Base-by-base conservation (phyloP, 2,797 vertebrate species). In the Sebastes cheni region DNA sequence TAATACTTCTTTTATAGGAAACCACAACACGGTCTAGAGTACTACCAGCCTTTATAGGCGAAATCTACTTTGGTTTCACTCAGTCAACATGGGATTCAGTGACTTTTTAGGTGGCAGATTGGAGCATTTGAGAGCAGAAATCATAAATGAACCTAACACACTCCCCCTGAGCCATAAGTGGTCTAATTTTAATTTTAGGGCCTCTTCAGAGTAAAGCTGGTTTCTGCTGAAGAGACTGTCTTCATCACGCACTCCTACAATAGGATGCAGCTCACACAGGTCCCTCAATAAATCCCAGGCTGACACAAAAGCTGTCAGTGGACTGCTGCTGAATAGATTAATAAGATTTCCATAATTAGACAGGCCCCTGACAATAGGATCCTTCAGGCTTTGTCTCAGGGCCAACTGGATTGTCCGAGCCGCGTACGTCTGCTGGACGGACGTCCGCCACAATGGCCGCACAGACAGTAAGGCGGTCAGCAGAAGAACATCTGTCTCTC, bases 271-370 rank as follows among this genome's bases (percentile, higher is more conserved):
- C 93, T 91, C 93, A 93, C 92, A 94, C 91, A 93, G 92, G 89
- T 93, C 93, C 93, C 92, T 95, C 94, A 91, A 95, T 96, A 96
- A 95, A 96, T 96, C 95, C 94, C 92, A 89, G 93, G 88, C 85
- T 67, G 75, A 91, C 94, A 96, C 95, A 96, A 96, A 96, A 94
- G 95, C 95, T 93, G 94, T 94, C 94, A 93, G 94, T 92, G 87
- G 93, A 92, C 93, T 89, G 93, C 96, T 90, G 92, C 95, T 96
- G 97, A 98, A 98, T 98, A 98, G 97, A 98, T 99, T 98, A 98
- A 99, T 97, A 97, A 97, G 97, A 98, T 99, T 98, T 99, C 97
- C 97, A 97, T 97, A 97, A 96, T 97, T 97, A 96, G 97, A 96
- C 95, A 96, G 94, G 87, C 90, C 87, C 77, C 87, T 95, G 95